Base-by-base conservation (phyloP, 2,113 vertebrate genomes). In the Lepidothrix coronata region DNA sequence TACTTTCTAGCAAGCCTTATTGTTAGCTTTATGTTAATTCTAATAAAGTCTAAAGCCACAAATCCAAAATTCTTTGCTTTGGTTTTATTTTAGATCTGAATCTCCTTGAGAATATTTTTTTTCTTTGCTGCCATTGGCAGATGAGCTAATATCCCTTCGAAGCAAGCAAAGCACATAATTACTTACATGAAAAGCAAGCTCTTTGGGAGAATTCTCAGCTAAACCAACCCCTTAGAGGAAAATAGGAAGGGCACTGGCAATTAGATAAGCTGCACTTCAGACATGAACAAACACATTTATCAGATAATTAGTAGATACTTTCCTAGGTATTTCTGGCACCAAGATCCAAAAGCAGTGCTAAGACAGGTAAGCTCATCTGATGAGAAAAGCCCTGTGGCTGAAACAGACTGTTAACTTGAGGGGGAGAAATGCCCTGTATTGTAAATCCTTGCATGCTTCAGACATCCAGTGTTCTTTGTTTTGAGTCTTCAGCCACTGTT, bases 231-330 rank as follows among this genome's bases (percentile, higher is more conserved):
- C 97, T 97, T 93, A 80, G 95, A 98, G 97, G 96, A 97, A 97
- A 98, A 97, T 96, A 98, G 95, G 96, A 98, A 97, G 92, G 95
- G 93, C 96, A 94, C 93, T 96, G 97, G 98, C 98, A 98, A 98
- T 99, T 98, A 99, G 98, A 98, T 97, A 97, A 98, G 97, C 98
- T 96, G 96, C 96, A 98, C 97, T 98, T 97, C 97, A 97, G 96
- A 98, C 98, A 97, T 97, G 98, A 99, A 98, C 98, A 97, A 98
- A 98, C 98, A 98, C 93, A 98, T 98, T 99, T 98, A 98, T 98
- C 89, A 98, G 98, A 98, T 99, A 98, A 99, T 99, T 99, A 99
- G 98, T 93, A 97, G 98, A 98, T 98, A 91, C 97, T 98, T 99
- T 98, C 97, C 94, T 97, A 98, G 97, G 98, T 98, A 98, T 98